phyloP scores from a whole-genome alignment of 1,140 invertebrate species.

The Mercenaria mercenaria region DNA sequence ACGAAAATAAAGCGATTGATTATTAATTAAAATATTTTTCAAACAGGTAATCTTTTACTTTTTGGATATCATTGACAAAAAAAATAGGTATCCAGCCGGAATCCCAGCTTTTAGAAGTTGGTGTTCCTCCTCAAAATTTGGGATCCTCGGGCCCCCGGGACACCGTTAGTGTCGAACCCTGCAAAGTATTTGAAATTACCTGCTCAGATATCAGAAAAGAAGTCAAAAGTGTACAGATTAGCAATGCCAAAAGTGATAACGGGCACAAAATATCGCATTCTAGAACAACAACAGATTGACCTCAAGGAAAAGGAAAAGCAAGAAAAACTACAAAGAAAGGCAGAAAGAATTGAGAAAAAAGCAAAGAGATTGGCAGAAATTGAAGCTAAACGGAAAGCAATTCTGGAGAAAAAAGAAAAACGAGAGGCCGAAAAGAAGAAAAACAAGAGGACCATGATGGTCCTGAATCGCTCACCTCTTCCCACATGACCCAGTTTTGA shows the following conservation, averaged over 20 bases:
- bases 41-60: too few species aligned
- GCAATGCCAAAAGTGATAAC: slow-evolving; percentile 35
- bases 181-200: not conserved
- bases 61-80: too few species aligned
- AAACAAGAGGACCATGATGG: too few species aligned
- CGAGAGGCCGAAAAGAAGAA: not conserved
- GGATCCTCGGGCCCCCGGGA: too few species aligned
- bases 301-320: not conserved
- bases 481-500: too few species aligned
- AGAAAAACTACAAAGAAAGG: not conserved
- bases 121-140: too few species aligned
- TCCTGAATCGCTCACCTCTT: too few species aligned
- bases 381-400: not conserved
- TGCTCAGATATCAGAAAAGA: not conserved
- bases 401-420: not conserved
- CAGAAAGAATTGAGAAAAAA: not conserved
- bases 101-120: too few species aligned
- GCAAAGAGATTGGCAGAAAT: not conserved
- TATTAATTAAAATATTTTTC: too few species aligned
- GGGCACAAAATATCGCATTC: not conserved
- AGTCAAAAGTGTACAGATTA: not conserved
- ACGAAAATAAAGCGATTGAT: too few species aligned
- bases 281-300: not conserved
- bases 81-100: too few species aligned
- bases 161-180: too few species aligned